phyloP scores from a whole-genome alignment of 2,888 invertebrate genomes.

The Empis stercorea region DNA sequence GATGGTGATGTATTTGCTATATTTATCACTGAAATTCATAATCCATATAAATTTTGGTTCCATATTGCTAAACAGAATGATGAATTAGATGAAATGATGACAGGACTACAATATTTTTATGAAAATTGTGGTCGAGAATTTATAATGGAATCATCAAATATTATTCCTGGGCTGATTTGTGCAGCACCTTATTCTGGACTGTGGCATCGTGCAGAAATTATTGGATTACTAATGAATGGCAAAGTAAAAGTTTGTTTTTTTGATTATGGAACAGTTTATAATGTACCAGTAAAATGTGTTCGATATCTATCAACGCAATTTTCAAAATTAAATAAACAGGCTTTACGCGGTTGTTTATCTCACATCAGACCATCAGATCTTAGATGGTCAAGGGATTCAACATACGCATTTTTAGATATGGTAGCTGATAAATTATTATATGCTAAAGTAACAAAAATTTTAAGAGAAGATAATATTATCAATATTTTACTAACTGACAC shows the following conservation, averaged over 20 bases:
- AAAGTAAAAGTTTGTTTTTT: no score
- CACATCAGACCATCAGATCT: constrained; percentile 7
- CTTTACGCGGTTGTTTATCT: constrained; percentile 8
- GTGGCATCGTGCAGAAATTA: no score
- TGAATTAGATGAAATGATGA: constrained; percentile 10
- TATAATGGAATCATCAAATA: no score
- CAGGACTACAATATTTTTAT: constrained; percentile 3
- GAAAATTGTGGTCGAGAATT: no score
- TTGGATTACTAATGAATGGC: no score
- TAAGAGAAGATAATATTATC: no score
- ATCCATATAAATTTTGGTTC: constrained; percentile 13
- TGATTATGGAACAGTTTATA: no score
- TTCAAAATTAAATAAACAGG: constrained; percentile 7
- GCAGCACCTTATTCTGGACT: no score
- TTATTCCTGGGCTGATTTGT: no score
- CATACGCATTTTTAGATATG: constrained; percentile 9
- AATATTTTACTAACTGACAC: no score
- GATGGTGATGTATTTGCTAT: no score
- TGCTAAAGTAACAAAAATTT: constrained; percentile 9
- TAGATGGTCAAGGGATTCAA: constrained; percentile 11
- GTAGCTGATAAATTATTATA: constrained; percentile 9
- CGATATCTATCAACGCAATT: constrained; percentile 1
- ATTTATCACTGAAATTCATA: background rate
- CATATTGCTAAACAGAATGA: constrained; percentile 7
- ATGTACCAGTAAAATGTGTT: no score